Base-by-base conservation (phyloP, 2,113 vertebrate species). In the Ciconia boyciana region DNA sequence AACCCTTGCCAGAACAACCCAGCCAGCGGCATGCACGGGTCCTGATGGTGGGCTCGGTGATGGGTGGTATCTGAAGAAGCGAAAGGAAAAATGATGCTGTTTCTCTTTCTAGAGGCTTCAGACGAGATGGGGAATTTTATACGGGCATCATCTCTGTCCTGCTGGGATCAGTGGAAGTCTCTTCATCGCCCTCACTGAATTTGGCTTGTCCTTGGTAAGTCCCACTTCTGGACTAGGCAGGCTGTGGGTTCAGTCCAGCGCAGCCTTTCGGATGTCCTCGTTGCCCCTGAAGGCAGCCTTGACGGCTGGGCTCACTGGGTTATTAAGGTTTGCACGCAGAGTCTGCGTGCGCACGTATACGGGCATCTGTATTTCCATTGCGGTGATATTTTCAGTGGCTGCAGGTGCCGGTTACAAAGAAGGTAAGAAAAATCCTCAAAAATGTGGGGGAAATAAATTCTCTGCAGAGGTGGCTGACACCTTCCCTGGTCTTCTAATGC, bases 251-350 rank as follows among this genome's bases (percentile, higher is more conserved):
- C 28, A 25, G 43, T 11, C 62, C 54, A 20, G 39, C 12, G 2
- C n/a, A 21, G 65, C 3, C 4, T 22, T 52, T 60, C 68, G 34
- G 60, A 18, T 26, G 32, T 39, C 71, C 36, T 51, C 4, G 0
- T 44, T 55, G 43, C 36, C 70, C 2, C 0, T 17, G 69, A 49
- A 51, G 62, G 11, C 61, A 46, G 7, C 60, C 79, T 39, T 0
- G 10, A 20, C 0, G 16, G 32, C 41, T 17, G 41, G 48, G 48
- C 62, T 64, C n/a, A 2, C 64, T 2, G 36, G 8, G 18, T 16
- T 39, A 3, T 20, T 34, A 9, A 17, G 8, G 41, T 36, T 31
- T 43, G 51, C 43, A 19, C 65, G 5, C 34, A 6, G 19, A 3
- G 55, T 20, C 62, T n/a, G 20, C 10, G 31, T 10, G n/a, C 17